Conservation (phyloP, 2,113 vertebrate genomes). For the Bubo scandiacus region DNA sequence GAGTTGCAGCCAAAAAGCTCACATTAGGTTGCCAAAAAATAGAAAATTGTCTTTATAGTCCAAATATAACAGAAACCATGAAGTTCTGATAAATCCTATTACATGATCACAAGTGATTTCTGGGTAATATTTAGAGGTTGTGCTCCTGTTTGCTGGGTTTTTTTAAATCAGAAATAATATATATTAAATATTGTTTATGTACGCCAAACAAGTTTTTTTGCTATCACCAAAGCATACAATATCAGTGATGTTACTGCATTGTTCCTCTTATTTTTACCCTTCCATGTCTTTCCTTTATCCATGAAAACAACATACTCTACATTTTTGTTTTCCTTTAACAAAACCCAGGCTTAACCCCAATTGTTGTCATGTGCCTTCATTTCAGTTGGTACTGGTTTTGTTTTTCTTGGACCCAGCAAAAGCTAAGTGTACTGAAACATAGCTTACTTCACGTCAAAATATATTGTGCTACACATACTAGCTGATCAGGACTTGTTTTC, state of each 20-base stretch:
- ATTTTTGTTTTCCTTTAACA: conserved; percentile 46
- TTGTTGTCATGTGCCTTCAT: conserved; percentile 30
- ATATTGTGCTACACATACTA: conserved; percentile 24
- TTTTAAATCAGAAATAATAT: neutral
- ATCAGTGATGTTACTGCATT: neutral
- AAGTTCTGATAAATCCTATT: conserved; percentile 42
- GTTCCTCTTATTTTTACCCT: neutral
- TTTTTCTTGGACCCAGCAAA: conserved; percentile 50
- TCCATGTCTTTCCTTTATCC: neutral
- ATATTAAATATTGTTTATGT: neutral
- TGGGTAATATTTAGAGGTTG: neutral
- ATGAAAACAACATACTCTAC: neutral
- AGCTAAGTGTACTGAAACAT: conserved; percentile 7
- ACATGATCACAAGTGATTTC: neutral
- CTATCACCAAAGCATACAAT: neutral
- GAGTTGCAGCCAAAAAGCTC: conserved; percentile 28
- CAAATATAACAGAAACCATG: conserved; percentile 50
- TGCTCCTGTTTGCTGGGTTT: neutral
- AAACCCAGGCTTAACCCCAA: conserved; percentile 21
- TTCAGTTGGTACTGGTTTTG: conserved; percentile 19
- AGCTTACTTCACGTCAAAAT: conserved; percentile 49
- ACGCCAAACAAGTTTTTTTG: neutral
- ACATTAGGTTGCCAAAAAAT: conserved; percentile 9
- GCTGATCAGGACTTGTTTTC: conserved; percentile 59
- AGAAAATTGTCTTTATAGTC: conserved; percentile 25